phyloP scores from a whole-genome alignment of 23 tunicate species.

The Halocynthia aurantium region DNA sequence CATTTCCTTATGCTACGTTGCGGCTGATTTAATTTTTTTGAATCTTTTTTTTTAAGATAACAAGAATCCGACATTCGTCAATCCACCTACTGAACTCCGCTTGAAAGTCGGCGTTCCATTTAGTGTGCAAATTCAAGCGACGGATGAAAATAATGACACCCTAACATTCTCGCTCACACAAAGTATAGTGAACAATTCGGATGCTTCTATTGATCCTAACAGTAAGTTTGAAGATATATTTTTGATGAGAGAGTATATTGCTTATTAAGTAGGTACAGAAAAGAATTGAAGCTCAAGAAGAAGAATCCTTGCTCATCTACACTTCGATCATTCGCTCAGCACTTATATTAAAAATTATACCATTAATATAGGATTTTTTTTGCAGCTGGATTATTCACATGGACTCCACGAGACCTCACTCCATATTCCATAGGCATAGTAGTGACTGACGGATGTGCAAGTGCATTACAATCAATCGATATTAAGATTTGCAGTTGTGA shows the following conservation, averaged over 20 bases:
- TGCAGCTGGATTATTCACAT: slow-evolving; percentile 63
- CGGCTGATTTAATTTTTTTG: background rate
- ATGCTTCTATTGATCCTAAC: slow-evolving; percentile 24
- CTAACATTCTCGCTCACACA: slow-evolving; percentile 30
- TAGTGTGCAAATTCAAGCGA: slow-evolving; percentile 35
- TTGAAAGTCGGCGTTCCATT: slow-evolving; percentile 24
- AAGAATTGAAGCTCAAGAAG: too few species aligned
- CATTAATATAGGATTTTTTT: background rate
- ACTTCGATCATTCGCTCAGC: too few species aligned
- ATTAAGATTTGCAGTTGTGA: slow-evolving; percentile 40
- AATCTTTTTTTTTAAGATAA: slow-evolving; percentile 31
- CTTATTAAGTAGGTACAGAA: too few species aligned
- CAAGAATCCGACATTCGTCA: slow-evolving; percentile 25
- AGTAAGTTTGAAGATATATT: slow-evolving; percentile 17
- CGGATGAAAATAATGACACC: slow-evolving; percentile 30
- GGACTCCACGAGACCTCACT: slow-evolving; percentile 47
- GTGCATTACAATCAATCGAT: background rate
- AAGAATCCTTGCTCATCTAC: too few species aligned
- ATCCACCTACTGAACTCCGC: background rate
- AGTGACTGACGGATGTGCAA: slow-evolving; percentile 24
- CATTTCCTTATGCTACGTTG: background rate
- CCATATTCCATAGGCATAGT: slow-evolving; percentile 11
- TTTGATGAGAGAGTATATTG: too few species aligned
- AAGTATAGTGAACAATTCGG: slow-evolving; percentile 11
- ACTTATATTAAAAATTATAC: too few species aligned